Conservation (phyloP, 2,888 invertebrate species). For the Patella depressa region DNA sequence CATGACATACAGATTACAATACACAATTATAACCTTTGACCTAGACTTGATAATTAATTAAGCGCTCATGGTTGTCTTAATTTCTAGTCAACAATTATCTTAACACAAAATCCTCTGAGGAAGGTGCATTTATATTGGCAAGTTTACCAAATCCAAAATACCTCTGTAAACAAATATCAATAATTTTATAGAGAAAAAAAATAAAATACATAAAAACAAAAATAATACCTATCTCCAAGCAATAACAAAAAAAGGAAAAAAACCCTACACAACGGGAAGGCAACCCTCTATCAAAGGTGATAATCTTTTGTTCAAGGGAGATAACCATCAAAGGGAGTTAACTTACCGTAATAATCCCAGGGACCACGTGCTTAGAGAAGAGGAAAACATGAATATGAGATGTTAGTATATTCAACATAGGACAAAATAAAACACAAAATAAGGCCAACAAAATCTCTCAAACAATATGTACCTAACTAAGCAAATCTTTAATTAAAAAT, state of each 20-base stretch:
- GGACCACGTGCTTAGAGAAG: constrained; percentile 79
- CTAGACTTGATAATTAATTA: too few species aligned
- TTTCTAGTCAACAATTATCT: too few species aligned
- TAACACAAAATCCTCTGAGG: constrained; percentile 1
- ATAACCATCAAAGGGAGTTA: constrained; percentile 23
- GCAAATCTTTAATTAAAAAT: too few species aligned
- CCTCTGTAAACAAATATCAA: background rate
- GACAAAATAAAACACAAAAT: constrained; percentile 10
- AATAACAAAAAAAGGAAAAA: background rate
- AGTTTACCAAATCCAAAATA: too few species aligned
- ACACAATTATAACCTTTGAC: too few species aligned
- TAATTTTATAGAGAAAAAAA: background rate
- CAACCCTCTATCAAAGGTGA: background rate
- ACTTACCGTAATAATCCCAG: constrained; percentile 99
- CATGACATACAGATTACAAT: too few species aligned
- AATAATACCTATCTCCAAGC: constrained; percentile 1
- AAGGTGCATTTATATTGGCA: constrained; percentile 29
- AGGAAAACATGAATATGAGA: constrained; percentile 32
- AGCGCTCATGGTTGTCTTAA: too few species aligned
- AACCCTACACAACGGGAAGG: background rate
- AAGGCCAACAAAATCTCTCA: background rate
- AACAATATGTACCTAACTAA: too few species aligned
- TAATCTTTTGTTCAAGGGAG: background rate
- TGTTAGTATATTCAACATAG: constrained; percentile 17
- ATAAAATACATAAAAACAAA: background rate